These are phyloP conservation scores for Ips typographus DNA, from an alignment of 1,140 invertebrate genomes.

Conservation along the genomic window DNA sequence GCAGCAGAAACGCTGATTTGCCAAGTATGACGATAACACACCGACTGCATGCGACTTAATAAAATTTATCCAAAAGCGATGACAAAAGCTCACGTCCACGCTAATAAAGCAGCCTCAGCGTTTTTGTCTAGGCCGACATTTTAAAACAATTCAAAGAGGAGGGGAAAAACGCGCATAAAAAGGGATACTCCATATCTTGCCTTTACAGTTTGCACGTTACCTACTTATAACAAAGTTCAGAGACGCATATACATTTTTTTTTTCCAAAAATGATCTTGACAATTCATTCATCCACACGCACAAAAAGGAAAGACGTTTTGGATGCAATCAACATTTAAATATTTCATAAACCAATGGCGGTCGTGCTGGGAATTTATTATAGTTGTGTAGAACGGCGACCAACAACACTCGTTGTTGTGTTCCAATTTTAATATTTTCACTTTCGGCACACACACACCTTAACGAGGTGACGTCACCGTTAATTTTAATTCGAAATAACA, in stretches of 20 bases:
- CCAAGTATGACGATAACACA: constrained; percentile 19
- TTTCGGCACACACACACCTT: constrained; percentile 18
- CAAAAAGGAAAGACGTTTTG: too few relatives aligned
- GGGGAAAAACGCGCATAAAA: constrained; percentile 6
- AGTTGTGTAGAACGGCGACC: not conserved
- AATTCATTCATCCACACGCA: too few relatives aligned
- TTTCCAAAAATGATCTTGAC: too few relatives aligned
- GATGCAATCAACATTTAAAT: too few relatives aligned
- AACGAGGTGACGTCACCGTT: constrained; percentile 14
- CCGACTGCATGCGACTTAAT: constrained; percentile 19
- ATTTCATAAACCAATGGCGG: not conserved
- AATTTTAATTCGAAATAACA: constrained; percentile 13
- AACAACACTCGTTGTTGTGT: constrained; percentile 10
- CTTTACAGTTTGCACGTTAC: too few relatives aligned
- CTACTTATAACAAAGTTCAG: too few relatives aligned
- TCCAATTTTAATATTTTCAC: constrained; percentile 16
- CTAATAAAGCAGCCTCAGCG: constrained; percentile 27
- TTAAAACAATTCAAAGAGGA: constrained; percentile 27
- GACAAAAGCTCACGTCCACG: constrained; percentile 34
- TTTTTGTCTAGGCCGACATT: constrained; percentile 27
- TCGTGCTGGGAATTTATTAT: constrained; percentile 4
- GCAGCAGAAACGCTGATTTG: constrained; percentile 12
- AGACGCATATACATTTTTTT: too few relatives aligned
- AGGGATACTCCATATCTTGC: not conserved
- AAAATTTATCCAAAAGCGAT: constrained; percentile 32